These are phyloP conservation scores for Vidua chalybeata DNA, from an alignment of 2,113 vertebrate genomes.

Conservation along the genomic window DNA sequence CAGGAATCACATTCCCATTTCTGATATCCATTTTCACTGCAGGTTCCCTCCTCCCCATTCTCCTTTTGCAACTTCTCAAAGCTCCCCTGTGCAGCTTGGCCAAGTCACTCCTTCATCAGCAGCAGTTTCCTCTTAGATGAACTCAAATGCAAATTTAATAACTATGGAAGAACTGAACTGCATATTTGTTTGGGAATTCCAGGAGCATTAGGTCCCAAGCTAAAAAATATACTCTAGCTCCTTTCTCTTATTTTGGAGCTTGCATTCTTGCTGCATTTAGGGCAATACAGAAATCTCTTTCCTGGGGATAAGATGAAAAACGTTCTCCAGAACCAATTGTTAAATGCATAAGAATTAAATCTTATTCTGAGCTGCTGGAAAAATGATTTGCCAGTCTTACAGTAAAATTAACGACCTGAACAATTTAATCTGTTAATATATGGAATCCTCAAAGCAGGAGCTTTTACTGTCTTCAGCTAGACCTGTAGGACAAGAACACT, in stretches of 20 bases:
- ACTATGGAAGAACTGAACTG: neutral
- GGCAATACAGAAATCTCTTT: neutral
- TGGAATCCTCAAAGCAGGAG: neutral
- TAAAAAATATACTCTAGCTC: neutral
- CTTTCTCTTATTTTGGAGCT: neutral
- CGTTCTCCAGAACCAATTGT: rapidly evolving
- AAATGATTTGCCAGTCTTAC: neutral
- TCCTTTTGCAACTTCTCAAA: neutral
- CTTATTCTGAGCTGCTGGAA: neutral
- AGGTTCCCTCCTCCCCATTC: neutral
- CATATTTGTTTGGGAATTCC: neutral
- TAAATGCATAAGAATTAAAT: neutral
- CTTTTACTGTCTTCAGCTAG: neutral
- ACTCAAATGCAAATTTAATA: neutral
- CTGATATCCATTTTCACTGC: neutral
- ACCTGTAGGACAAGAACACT: neutral
- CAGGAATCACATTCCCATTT: neutral
- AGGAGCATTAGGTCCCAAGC: neutral
- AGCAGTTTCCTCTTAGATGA: neutral
- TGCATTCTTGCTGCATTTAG: neutral
- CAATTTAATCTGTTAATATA: conserved; percentile 21
- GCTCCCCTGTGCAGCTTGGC: neutral
- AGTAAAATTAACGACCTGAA: conserved; percentile 16
- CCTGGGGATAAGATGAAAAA: neutral
- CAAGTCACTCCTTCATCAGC: neutral